Conservation (phyloP, 2,797 vertebrate genomes). For the Fringilla coelebs region DNA sequence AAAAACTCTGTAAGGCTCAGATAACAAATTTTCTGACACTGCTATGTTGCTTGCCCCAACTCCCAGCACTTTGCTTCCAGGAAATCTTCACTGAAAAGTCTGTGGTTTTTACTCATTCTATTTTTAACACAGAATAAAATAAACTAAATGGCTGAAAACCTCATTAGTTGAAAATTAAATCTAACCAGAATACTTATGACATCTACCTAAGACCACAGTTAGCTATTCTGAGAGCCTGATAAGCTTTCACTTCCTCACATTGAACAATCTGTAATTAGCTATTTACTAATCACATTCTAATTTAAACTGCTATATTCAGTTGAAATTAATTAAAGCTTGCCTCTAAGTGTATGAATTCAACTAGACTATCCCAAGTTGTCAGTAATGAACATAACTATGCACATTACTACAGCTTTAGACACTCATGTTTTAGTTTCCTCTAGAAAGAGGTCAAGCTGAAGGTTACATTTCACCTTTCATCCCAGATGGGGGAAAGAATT, state of each 20-base stretch:
- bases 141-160: not conserved
- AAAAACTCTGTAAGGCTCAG: not conserved
- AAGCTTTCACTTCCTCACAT: not conserved
- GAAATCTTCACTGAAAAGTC: not conserved
- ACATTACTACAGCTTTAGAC: not conserved
- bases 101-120: not conserved
- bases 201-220: not conserved
- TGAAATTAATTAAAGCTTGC: not conserved
- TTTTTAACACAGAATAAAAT: not conserved
- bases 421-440: not conserved
- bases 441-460: not conserved
- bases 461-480: not conserved
- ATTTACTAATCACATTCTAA: not conserved
- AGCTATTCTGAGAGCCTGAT: not conserved
- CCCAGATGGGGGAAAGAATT: not conserved
- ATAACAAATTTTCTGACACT: not conserved
- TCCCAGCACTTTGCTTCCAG: not conserved
- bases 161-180: not conserved
- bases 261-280: not conserved
- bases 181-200: not conserved
- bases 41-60: not conserved
- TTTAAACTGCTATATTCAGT: not conserved
- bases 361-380: not conserved
- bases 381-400: not conserved
- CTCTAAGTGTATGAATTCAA: not conserved